Conservation (phyloP, 1,140 invertebrate genomes). For the Drosophila truncata region DNA sequence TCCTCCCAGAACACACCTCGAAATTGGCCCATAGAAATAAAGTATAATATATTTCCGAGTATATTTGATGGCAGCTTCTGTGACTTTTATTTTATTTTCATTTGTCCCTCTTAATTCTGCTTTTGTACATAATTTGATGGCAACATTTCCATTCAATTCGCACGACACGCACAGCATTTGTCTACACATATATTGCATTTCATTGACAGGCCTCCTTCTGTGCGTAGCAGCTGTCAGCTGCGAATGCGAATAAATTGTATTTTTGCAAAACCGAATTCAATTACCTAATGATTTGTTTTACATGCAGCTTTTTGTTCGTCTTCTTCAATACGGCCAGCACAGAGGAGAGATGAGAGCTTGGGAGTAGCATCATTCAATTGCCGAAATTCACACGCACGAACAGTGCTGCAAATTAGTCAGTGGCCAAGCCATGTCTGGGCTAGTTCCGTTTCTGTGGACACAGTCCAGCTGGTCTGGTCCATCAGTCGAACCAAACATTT, state of each 20-base stretch:
- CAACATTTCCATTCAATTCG: constrained; percentile 54
- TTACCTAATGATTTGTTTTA: constrained; percentile 82
- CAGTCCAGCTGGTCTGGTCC: constrained; percentile 21
- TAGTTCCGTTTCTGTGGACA: constrained; percentile 3
- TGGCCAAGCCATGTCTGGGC: constrained; percentile 32
- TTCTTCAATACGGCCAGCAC: neutral
- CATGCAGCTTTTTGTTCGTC: constrained; percentile 50
- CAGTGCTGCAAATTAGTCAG: constrained; percentile 74
- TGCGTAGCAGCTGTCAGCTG: constrained; percentile 71
- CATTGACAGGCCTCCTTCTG: constrained; percentile 59
- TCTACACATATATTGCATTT: constrained; percentile 66
- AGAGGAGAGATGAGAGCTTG: neutral
- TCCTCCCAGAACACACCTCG: neutral
- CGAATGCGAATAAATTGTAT: constrained; percentile 71
- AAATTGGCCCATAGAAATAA: neutral
- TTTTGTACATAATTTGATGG: constrained; percentile 40
- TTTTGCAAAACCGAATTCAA: constrained; percentile 67
- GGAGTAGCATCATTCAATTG: constrained; percentile 35
- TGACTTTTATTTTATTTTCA: constrained; percentile 1
- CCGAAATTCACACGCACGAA: constrained; percentile 66
- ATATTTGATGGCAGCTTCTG: neutral
- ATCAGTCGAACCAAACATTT: constrained; percentile 38
- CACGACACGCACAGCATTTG: constrained; percentile 48
- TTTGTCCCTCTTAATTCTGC: constrained; percentile 15
- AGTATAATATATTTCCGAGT: neutral